Evolutionary conservation across 2,113 vertebrate species (phyloP).

Genomic region (Australoheros scitulus): DNA sequence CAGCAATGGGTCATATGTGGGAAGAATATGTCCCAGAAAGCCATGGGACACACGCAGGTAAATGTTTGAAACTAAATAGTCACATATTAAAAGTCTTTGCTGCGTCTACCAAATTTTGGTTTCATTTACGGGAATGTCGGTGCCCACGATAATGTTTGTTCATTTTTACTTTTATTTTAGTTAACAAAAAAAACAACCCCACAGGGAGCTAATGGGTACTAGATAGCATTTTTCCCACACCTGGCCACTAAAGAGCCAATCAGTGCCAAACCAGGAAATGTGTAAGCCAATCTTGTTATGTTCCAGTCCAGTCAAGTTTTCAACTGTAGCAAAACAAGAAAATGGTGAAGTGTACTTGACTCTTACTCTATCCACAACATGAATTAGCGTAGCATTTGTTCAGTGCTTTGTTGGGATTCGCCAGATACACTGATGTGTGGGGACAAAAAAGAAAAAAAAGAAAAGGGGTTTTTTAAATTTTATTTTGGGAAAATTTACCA

Average conservation of each 20-base stretch:
- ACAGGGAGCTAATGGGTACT: too few relatives aligned
- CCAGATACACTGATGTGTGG: not conserved
- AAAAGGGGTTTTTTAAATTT: too few relatives aligned
- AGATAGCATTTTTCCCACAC: not conserved
- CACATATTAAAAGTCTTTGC: not conserved
- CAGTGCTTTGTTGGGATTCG: rapidly evolving
- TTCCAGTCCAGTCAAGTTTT: not conserved
- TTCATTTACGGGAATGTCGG: not conserved
- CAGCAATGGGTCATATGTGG: too few relatives aligned
- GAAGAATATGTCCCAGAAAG: too few relatives aligned
- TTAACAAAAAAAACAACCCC: too few relatives aligned
- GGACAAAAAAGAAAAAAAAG: too few relatives aligned
- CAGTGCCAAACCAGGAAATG: too few relatives aligned
- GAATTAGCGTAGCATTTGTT: not conserved
- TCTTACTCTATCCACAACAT: rapidly evolving
- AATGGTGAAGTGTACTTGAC: not conserved
- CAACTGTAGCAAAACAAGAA: not conserved
- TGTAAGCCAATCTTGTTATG: not conserved
- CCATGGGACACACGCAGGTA: not conserved
- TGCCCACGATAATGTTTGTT: too few relatives aligned
- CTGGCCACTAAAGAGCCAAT: too few relatives aligned
- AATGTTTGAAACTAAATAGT: not conserved
- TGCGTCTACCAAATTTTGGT: rapidly evolving
- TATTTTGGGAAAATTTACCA: too few relatives aligned
- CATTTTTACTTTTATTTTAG: too few relatives aligned